Conservation (phyloP, 1,140 invertebrate species). For the Aphaenogaster ashmeadi region DNA sequence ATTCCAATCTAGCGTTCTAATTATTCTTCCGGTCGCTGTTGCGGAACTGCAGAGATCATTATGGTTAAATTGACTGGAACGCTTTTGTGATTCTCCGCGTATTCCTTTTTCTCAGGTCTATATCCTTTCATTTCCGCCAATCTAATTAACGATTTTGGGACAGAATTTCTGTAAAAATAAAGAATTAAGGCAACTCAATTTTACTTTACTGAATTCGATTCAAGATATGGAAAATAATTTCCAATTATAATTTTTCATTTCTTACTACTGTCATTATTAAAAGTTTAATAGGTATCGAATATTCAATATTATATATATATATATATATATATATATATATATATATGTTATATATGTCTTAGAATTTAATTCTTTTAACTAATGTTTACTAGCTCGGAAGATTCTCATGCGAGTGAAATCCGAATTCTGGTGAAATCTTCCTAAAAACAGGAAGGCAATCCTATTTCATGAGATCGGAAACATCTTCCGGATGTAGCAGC, state of each 20-base stretch:
- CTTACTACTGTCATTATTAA: background rate
- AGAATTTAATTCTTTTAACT: too few relatives aligned
- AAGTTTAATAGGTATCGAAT: background rate
- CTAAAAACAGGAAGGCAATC: constrained; percentile 35
- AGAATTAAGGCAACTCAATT: background rate
- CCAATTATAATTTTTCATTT: background rate
- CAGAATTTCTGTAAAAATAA: background rate
- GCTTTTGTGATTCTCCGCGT: background rate
- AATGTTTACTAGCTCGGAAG: constrained; percentile 28
- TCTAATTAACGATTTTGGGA: background rate
- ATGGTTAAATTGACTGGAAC: constrained; percentile 23
- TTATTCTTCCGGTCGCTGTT: background rate
- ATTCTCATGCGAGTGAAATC: constrained; percentile 1
- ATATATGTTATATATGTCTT: too few relatives aligned
- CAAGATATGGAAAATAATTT: background rate
- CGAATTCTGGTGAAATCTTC: constrained; percentile 21
- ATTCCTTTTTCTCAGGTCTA: background rate
- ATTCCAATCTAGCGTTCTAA: constrained; percentile 23
- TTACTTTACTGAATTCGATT: background rate
- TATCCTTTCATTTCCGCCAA: constrained; percentile 4
- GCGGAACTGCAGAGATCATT: background rate
- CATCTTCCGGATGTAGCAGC: background rate
- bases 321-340: too few relatives aligned
- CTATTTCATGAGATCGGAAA: constrained; percentile 8
- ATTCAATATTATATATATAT: too few relatives aligned